Evolutionary conservation across 1,140 invertebrate species (phyloP), one percentile per base, ranked within the genome.

Genomic region (Drusus annulatus): DNA sequence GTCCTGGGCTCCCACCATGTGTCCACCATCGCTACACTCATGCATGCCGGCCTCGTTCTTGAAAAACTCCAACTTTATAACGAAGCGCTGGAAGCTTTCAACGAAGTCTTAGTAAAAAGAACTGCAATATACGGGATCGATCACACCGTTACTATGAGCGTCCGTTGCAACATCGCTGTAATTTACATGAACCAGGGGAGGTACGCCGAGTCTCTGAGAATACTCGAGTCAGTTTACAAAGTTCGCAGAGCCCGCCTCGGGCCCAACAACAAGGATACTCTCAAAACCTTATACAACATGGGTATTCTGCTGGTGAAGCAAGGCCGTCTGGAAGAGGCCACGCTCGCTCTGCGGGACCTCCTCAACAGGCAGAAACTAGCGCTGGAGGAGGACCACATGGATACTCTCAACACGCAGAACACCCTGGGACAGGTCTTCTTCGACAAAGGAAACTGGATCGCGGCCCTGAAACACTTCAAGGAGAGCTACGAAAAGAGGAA

Each of bases 361-460:
- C 19, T 56, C 54, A 56, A n/a, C 19, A 56, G n/a, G 54, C 54
- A 56, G 54, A 6, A 1, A 10, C n/a, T 56, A 21, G 54, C 54
- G 8, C 54, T 56, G 54, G 54, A 13, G n/a, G n/a, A 5, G 0
- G 5, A 21, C 19, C 16, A 56, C 54, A 10, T 56, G 19, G 54
- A 56, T 4, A 56, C 54, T 56, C 19, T 56, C n/a, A 21, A 17
- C n/a, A 17, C 54, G 5, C 54, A 56, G 54, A 17, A 21, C 19
- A 56, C n/a, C 19, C n/a, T 56, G 5, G 54, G 54, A 6, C n/a
- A 56, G n/a, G 19, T 56, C 5, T 56, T 56, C 19, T 56, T 56
- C 54, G 54, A n/a, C 54, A 56, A 56, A 56, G 54, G 54, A 8
- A 56, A 56, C 3, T 56, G 54, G 54, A 56, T 56, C 8, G 54